Percentiles rank a stretch among this genome's conserved stretches.
Evolutionary conservation across 2,797 vertebrate species (phyloP).

Genomic region (Spea hammondii): DNA sequence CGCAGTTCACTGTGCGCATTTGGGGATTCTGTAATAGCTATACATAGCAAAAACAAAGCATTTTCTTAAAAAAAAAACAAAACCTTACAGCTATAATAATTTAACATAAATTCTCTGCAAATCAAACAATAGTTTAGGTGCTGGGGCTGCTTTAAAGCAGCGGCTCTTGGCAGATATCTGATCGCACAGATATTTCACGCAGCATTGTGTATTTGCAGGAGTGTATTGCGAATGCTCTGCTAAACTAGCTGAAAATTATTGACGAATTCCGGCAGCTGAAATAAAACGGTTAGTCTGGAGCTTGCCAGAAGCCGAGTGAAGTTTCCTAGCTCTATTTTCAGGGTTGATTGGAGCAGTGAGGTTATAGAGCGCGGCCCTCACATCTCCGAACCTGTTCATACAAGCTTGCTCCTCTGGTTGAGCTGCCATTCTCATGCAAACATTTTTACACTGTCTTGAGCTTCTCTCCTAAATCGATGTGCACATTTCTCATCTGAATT

Average conservation of each 20-base stretch:
- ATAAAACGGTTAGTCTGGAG: conserved; percentile 18
- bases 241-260: conserved; percentile 9
- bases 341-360: conserved; percentile 31
- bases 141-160: not conserved
- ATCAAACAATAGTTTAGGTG: not conserved
- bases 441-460: conserved; percentile 42
- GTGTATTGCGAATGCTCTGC: not conserved
- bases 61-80: too few relatives aligned
- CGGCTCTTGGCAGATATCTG: not conserved
- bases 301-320: conserved; percentile 26
- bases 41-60: too few relatives aligned
- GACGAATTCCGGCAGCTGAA: conserved; percentile 28
- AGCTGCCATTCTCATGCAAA: conserved; percentile 27
- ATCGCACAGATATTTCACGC: not conserved
- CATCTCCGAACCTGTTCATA: not conserved
- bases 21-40: too few relatives aligned
- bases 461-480: conserved; percentile 35
- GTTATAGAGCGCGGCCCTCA: conserved; percentile 34
- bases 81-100: too few relatives aligned
- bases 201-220: not conserved
- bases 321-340: conserved; percentile 18
- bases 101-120: too few relatives aligned
- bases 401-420: conserved; percentile 14
- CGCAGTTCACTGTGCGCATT: too few relatives aligned
- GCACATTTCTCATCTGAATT: conserved; percentile 42